Conservation (phyloP, 2,113 vertebrate genomes). For the Indicator indicator region DNA sequence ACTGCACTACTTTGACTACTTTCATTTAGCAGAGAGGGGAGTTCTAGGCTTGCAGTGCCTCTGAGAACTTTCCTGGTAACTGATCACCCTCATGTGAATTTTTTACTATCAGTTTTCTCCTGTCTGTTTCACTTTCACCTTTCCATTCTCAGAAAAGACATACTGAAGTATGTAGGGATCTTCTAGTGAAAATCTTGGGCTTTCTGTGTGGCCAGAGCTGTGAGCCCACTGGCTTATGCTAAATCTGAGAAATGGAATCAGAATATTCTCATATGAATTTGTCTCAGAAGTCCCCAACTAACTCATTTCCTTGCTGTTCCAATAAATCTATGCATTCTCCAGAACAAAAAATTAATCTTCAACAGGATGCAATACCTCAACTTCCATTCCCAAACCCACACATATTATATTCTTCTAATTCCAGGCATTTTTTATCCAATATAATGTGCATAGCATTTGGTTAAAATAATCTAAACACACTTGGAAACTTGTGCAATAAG, state of each 20-base stretch:
- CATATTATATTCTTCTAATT: not conserved
- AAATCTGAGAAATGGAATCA: not conserved
- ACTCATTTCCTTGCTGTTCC: not conserved
- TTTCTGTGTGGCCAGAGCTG: not conserved
- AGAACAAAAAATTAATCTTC: not conserved
- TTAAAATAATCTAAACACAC: not conserved
- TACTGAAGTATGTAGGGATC: not conserved
- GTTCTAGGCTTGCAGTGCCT: not conserved
- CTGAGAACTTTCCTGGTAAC: not conserved
- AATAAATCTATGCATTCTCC: not conserved
- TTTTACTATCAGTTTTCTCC: not conserved
- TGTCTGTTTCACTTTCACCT: not conserved
- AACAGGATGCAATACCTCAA: not conserved
- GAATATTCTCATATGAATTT: not conserved
- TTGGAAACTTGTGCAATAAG: not conserved
- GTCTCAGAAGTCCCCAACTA: not conserved
- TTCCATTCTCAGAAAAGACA: not conserved
- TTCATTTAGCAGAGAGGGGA: not conserved
- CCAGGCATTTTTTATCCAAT: not conserved
- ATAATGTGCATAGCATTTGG: not conserved
- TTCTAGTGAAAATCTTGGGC: not conserved
- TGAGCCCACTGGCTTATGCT: not conserved
- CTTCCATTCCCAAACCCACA: not conserved
- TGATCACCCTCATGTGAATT: accelerated
- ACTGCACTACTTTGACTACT: not conserved